These are phyloP conservation scores for Andricus curvator DNA, from an alignment of 2,888 invertebrate species.

Conservation along the genomic window DNA sequence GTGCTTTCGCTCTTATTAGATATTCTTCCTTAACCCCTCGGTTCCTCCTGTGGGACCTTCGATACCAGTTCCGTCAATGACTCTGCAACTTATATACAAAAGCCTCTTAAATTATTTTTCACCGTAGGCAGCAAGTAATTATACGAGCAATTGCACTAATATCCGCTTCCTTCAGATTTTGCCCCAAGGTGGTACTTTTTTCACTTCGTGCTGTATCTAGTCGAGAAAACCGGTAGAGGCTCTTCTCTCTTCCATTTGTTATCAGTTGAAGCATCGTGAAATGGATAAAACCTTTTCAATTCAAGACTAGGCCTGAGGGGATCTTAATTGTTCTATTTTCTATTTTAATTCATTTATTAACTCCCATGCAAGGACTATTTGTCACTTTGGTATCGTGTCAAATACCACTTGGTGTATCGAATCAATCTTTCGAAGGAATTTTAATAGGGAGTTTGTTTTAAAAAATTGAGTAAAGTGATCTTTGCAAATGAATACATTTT, in stretches of 20 bases:
- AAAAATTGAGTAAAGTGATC: too few species aligned
- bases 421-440: too few species aligned
- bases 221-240: not conserved
- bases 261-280: conserved; percentile 7
- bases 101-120: conserved; percentile 44
- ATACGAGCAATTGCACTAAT: conserved; percentile 65
- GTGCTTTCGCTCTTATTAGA: conserved; percentile 76
- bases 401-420: not conserved
- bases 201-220: not conserved
- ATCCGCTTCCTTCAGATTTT: conserved; percentile 31
- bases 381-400: not conserved
- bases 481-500: too few species aligned
- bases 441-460: too few species aligned
- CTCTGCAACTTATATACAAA: conserved; percentile 10
- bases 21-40: conserved; percentile 70
- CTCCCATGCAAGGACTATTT: not conserved
- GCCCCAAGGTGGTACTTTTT: conserved; percentile 10
- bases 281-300: not conserved
- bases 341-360: not conserved
- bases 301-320: not conserved
- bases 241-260: conserved; percentile 3
- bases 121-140: conserved; percentile 62
- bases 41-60: conserved; percentile 58
- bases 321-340: not conserved
- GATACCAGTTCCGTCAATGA: conserved; percentile 6